Evolutionary conservation across 2,797 vertebrate genomes (phyloP).

Genomic region (Falco rusticolus): DNA sequence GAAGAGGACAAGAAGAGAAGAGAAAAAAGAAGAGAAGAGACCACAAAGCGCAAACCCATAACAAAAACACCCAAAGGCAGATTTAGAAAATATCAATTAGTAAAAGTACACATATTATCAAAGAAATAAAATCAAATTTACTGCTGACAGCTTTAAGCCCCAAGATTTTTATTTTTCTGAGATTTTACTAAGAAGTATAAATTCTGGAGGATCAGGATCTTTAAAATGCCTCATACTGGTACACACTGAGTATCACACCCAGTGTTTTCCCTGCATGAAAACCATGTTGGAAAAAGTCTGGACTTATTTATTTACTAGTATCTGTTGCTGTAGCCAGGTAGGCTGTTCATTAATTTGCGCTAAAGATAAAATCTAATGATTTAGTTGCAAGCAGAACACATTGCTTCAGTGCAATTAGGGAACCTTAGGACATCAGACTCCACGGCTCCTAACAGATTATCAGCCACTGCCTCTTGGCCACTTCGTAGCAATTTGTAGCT

Average conservation of each 20-base stretch:
- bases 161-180: background rate
- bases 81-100: background rate
- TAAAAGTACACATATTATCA: background rate
- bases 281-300: background rate
- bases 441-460: background rate
- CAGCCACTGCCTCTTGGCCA: background rate
- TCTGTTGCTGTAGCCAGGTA: background rate
- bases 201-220: background rate
- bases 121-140: background rate
- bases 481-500: background rate
- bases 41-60: background rate
- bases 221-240: background rate
- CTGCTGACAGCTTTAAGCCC: background rate
- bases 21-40: no score
- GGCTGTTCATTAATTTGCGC: background rate
- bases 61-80: background rate
- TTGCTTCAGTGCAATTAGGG: background rate
- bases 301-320: background rate
- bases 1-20: no score
- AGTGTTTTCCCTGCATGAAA: background rate
- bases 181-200: background rate
- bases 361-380: background rate
- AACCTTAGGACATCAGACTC: background rate
- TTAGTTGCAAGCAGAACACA: background rate
- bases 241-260: background rate